Conservation (phyloP, 2,113 vertebrate genomes). For the Elgaria multicarinata region DNA sequence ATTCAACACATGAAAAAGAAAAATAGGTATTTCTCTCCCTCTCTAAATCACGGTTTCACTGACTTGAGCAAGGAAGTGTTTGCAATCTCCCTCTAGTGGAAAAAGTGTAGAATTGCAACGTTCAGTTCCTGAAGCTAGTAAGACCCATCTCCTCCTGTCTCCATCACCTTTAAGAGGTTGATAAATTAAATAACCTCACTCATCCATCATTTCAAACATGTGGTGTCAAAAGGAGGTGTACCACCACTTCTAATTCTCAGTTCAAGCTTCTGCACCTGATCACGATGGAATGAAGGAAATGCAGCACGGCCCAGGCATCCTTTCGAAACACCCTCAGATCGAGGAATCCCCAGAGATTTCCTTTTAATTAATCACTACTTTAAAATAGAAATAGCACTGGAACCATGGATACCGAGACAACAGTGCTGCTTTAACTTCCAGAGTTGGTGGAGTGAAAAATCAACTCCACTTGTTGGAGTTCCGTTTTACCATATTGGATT, state of each 20-base stretch:
- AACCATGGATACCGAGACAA: not conserved
- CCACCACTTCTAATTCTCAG: conserved; percentile 60
- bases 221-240: conserved; percentile 43
- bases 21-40: conserved; percentile 38
- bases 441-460: not conserved
- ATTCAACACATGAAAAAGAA: conserved; percentile 38
- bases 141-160: not conserved
- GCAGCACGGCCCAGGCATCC: conserved; percentile 76
- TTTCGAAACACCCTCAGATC: conserved; percentile 72
- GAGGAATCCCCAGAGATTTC: conserved; percentile 51
- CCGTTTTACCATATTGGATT: not conserved
- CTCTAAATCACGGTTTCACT: conserved; percentile 16
- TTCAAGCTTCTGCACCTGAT: conserved; percentile 78
- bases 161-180: not conserved
- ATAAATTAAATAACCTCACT: conserved; percentile 29
- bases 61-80: conserved; percentile 47
- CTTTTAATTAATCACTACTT: conserved; percentile 41
- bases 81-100: conserved; percentile 79
- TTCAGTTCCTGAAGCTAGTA: not conserved
- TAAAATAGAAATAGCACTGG: not conserved
- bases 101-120: conserved; percentile 29
- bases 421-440: not conserved
- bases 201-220: conserved; percentile 10
- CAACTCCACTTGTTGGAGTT: not conserved
- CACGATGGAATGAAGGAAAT: conserved; percentile 82